phyloP scores from a whole-genome alignment of 64 coral and sea anemone species.

The Stichodactyla helianthus region DNA sequence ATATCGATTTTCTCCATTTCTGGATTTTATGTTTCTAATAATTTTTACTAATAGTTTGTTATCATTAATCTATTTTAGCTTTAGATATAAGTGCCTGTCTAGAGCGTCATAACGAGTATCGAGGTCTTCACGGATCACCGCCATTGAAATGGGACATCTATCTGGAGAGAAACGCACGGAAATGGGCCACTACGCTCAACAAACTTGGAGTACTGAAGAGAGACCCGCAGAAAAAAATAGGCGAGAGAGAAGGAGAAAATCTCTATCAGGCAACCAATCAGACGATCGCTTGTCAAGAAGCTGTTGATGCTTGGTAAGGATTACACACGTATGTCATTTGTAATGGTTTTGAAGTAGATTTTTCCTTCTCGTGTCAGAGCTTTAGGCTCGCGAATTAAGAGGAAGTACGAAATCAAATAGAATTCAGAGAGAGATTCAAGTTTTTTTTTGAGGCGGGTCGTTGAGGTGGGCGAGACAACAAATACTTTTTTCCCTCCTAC shows the following conservation, averaged over 20 bases:
- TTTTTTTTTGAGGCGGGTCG: too few species aligned
- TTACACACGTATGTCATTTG: not conserved
- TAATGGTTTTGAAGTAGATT: too few species aligned
- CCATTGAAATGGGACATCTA: slow-evolving; percentile 32
- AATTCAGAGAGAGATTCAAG: too few species aligned
- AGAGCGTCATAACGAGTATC: slow-evolving; percentile 27
- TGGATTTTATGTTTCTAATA: too few species aligned
- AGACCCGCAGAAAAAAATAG: not conserved
- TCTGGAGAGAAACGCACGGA: slow-evolving; percentile 22
- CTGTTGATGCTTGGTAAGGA: slow-evolving; percentile 17
- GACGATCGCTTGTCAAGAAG: slow-evolving; percentile 17
- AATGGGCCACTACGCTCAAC: slow-evolving; percentile 28
- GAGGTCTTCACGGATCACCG: slow-evolving; percentile 5
- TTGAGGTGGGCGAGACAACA: too few species aligned
- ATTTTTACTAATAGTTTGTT: not conserved
- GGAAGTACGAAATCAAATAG: too few species aligned
- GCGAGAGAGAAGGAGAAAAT: slow-evolving; percentile 25
- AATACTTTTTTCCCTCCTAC: too few species aligned
- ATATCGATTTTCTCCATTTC: not conserved
- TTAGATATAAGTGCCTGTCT: slow-evolving; percentile 1
- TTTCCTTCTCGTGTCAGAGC: too few species aligned
- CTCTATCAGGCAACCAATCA: not conserved
- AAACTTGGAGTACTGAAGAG: not conserved
- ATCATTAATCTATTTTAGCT: not conserved
- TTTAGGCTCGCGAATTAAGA: too few species aligned